Conservation (phyloP, 2,797 vertebrate species). For the Hipposideros larvatus region DNA sequence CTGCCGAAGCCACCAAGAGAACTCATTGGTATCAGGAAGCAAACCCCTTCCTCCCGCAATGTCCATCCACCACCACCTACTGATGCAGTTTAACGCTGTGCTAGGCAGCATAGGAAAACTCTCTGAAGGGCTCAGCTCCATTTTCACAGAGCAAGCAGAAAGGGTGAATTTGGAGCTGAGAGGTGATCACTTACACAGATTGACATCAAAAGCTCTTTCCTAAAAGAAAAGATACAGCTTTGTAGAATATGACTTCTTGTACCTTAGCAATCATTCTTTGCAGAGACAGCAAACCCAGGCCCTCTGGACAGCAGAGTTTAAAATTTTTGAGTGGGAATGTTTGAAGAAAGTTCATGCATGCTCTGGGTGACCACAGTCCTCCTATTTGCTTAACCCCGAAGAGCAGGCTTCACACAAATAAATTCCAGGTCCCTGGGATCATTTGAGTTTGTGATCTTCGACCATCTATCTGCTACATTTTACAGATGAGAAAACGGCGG, state of each 20-base stretch:
- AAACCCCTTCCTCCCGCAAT: background rate
- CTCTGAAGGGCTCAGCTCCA: background rate
- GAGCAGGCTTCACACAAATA: background rate
- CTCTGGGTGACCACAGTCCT: background rate
- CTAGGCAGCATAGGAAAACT: background rate
- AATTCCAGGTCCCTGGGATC: background rate
- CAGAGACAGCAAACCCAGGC: background rate
- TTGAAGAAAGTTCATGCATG: background rate
- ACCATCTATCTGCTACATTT: background rate
- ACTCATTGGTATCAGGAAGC: background rate
- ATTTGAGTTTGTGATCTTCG: background rate
- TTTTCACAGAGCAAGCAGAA: constrained; percentile 15
- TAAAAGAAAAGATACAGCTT: background rate
- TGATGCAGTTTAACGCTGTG: background rate
- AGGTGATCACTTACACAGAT: background rate
- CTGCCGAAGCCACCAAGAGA: no score
- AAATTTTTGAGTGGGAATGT: background rate
- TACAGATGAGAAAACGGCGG: background rate
- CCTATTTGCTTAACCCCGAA: background rate
- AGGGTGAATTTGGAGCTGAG: background rate
- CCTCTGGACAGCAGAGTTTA: background rate
- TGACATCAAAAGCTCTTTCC: background rate
- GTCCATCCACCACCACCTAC: background rate
- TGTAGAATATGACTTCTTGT: background rate
- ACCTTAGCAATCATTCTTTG: background rate